Evolutionary conservation across 2,888 invertebrate species (phyloP).

Genomic region (Acanthacorydalis orientalis): DNA sequence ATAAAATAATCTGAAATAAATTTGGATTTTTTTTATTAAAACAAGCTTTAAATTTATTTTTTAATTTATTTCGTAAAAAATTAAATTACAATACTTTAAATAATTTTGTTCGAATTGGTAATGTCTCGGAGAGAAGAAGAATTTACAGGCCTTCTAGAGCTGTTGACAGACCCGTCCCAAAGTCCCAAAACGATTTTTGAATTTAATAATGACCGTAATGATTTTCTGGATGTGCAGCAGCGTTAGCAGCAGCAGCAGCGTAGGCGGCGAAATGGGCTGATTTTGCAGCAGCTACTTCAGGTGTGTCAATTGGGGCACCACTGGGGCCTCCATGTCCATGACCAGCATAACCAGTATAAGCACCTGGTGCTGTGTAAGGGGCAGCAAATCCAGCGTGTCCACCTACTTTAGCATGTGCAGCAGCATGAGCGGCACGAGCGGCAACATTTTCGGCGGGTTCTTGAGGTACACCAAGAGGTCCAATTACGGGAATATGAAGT

Average conservation of each 20-base stretch:
- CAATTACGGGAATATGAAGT: conserved; percentile 8
- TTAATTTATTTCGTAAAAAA: no score
- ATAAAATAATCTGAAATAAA: no score
- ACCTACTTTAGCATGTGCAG: conserved; percentile 4
- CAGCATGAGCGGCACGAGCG: conserved; percentile 10
- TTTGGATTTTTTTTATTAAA: no score
- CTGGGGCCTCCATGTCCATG: background rate
- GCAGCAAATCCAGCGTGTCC: background rate
- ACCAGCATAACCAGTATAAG: background rate
- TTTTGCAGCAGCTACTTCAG: conserved; percentile 2
- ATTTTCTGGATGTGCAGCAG: no score
- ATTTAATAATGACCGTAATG: no score
- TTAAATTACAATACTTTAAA: no score
- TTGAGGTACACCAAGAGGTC: conserved; percentile 17
- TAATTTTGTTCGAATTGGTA: no score
- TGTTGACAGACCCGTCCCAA: no score
- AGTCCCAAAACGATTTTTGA: no score
- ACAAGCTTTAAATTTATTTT: no score
- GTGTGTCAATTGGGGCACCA: background rate
- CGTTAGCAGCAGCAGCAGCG: background rate
- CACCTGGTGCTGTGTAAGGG: background rate
- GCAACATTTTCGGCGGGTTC: conserved; percentile 5
- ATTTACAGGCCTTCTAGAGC: no score
- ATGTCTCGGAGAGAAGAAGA: no score
- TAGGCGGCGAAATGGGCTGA: conserved; percentile 1